Evolutionary conservation across 2,797 vertebrate species (phyloP), one percentile per base, ranked within the genome.

Genomic region (Meriones psammophilus): DNA sequence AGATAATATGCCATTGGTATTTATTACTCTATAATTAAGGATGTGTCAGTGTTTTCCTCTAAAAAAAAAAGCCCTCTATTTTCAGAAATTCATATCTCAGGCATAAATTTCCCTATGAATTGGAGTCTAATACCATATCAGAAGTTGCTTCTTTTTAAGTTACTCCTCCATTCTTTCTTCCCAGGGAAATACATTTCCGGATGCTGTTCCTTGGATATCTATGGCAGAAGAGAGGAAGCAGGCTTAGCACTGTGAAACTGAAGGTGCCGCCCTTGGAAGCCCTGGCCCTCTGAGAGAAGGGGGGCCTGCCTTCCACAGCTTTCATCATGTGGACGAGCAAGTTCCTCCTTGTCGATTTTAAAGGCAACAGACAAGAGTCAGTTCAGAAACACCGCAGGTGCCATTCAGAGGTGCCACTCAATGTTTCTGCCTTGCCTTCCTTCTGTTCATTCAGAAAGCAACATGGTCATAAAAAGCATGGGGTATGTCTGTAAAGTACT

Each of bases 1-100:
- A 98, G 98, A 98, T 98, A 98, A 98, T 94, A 98, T 97, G 93
- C 98, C 96, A 92, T 80, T 92, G 98, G 98, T 98, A 98, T 98
- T 98, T 98, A 98, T 98, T 98, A 98, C 98, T 98, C 98, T 98
- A 92, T 98, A 98, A 99, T 98, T 98, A 98, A 98, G 97, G 97
- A 97, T 94, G 98, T 98, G 98, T 98, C 98, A 98, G 97, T 92
- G 98, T 97, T 98, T 98, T 97, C 98, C 97, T 98, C 98, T 92
- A 98, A 97, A 96, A 97, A 42, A 85, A 30, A 42, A 18, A 79
- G 14, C 9, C 50, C 89, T 97, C 98, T 97, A 98, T 98, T 98
- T 98, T 98, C 97, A 97, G 98, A 98, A 98, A 98, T 98, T 98
- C 98, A 97, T 97, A 98, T 98, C 97, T 98, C 97, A 96, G 96